Evolutionary conservation across 2,888 invertebrate genomes (phyloP), one percentile per base, ranked within the genome.

Genomic region (Lasioglossum calceatum): DNA sequence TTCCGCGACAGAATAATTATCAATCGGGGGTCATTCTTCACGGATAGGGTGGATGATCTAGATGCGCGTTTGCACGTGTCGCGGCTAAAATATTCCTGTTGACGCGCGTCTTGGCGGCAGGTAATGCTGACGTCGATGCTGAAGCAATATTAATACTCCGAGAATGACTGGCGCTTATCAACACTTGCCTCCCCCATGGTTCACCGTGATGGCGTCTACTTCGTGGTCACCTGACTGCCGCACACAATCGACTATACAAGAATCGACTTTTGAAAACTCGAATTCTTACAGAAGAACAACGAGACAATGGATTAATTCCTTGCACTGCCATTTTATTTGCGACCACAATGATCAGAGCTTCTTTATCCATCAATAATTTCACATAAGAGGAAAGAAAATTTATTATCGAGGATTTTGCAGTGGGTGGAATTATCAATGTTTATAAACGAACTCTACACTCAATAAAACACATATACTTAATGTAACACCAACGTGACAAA

Each of bases 161-260:
- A 79, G 50, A 79, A 89, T 89, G 86, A 87, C 84, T 86, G 47
- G 79, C 79, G 86, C 27, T 87, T 89, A 83, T 89, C 81, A 73
- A n/a, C 32, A 70, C 64, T 47, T 61, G 77, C 77, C 64, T 32
- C 58, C 16, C 54, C 70, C 14, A 5, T 10, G 23, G 23, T 79
- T 47, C 50, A 7, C 47, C n/a, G 5, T 2, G 23, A 27, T 58
- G 39, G 10, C 32, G 50, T 42, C 71, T 39, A 14, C 61, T 27
- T 12, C 61, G 27, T 27, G 12, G 27, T 64, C 27, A 16, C 27
- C 14, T 16, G 61, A n/a, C 32, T 14, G 0, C 16, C 32, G 2
- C 7, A 4, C 61, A 64, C 7, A 7, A 12, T 64, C 16, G 27
- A 64, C 27, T 64, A 1, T 14, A 16, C 61, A 1, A 61, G 16